Conservation (phyloP, 2,113 vertebrate species). For the Bucco capensis region DNA sequence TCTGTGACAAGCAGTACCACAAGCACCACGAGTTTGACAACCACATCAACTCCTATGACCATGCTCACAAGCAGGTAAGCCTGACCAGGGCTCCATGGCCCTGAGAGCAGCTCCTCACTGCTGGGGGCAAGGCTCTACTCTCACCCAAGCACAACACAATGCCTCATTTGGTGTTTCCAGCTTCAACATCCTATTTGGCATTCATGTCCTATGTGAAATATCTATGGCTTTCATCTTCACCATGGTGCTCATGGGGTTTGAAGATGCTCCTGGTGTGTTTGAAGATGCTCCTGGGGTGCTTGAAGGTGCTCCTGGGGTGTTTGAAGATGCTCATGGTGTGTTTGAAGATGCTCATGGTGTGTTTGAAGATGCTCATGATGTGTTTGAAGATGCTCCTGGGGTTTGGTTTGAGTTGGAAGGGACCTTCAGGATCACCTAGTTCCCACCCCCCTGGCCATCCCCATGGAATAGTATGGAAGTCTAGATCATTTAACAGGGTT, state of each 20-base stretch:
- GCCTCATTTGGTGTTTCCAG: not conserved
- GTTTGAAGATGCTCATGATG: too few species aligned
- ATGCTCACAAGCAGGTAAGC: constrained; percentile 98
- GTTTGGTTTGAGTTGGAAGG: too few species aligned
- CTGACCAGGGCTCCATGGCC: not conserved
- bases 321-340: too few species aligned
- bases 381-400: too few species aligned
- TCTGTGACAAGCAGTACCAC: constrained; percentile 99
- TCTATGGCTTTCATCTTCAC: not conserved
- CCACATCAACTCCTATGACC: constrained; percentile 99
- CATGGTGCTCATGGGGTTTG: too few species aligned
- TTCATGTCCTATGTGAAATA: not conserved
- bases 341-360: too few species aligned
- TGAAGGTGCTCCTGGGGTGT: too few species aligned
- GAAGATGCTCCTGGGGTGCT: too few species aligned
- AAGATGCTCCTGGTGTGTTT: too few species aligned
- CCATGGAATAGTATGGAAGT: not conserved
- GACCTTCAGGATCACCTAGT: too few species aligned
- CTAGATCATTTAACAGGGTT: not conserved
- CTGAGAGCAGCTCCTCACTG: not conserved
- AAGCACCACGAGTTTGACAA: constrained; percentile 99
- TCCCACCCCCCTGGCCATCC: too few species aligned
- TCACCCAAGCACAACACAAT: not conserved
- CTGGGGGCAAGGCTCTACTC: not conserved
- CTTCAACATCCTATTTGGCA: not conserved